A percentile compares a stretch with the other conserved stretches of the same genome.
Conservation (phyloP, 2,113 vertebrate genomes). For the Lepus europaeus region DNA sequence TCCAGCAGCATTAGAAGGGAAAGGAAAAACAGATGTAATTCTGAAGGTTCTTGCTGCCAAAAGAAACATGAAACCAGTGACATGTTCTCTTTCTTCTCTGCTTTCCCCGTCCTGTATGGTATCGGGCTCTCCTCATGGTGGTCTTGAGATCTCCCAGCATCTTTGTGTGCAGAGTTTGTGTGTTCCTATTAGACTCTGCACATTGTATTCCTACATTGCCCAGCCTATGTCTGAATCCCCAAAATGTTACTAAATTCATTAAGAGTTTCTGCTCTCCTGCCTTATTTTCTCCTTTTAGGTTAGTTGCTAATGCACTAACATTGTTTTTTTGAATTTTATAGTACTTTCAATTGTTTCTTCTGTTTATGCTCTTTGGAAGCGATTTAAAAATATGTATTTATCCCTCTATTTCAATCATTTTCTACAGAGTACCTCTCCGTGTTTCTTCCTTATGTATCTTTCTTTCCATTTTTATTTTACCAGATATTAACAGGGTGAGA, state of each 20-base stretch:
- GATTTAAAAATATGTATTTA: background rate
- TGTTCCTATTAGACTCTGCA: background rate
- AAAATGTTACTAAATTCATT: too few species aligned
- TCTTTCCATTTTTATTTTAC: conserved; percentile 23
- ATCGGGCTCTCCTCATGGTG: background rate
- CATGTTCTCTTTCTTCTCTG: background rate
- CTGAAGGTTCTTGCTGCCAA: conserved; percentile 59
- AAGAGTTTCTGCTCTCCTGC: background rate
- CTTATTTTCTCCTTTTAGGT: background rate
- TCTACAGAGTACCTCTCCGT: background rate
- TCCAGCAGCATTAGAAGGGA: background rate
- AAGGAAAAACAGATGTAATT: conserved; percentile 62
- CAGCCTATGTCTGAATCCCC: background rate
- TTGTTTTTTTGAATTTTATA: background rate
- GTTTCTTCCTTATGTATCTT: background rate
- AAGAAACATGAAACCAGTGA: conserved; percentile 67
- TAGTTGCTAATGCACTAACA: background rate
- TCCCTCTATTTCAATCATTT: background rate
- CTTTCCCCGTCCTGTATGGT: background rate
- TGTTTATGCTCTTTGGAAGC: background rate
- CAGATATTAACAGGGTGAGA: conserved; percentile 1
- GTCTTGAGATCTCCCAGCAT: background rate
- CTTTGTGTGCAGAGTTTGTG: background rate
- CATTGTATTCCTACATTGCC: too few species aligned
- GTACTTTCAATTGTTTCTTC: background rate